Evolutionary conservation across 2,888 invertebrate genomes (phyloP), one percentile per base, ranked within the genome.

Genomic region (Lepetodrilus schrolli): DNA sequence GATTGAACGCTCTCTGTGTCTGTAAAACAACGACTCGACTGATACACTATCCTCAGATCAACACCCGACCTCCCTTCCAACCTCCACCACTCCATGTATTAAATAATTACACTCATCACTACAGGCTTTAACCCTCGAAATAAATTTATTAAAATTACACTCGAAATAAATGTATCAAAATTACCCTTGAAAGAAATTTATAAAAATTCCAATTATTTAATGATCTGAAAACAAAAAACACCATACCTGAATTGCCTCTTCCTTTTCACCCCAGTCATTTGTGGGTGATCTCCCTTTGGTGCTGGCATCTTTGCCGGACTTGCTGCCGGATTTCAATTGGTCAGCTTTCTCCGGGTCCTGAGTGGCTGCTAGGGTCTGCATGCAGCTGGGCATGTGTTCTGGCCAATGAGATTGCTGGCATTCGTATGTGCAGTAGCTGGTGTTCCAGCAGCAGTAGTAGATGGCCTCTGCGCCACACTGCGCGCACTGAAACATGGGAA

Each of bases 371-470:
- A 85, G 86, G 4, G 83, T 80, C 78, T 89, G 89, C 66, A 93
- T 92, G 84, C 94, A 94, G 49, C 92, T 92, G 72, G 91, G 88
- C 92, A 93, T 94, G 90, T 97, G 97, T 7, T 92, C 91, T 0
- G 94, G 91, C 97, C 97, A 97, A 90, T 97, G 96, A 80, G 94
- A 92, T 86, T 95, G 94, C 91, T 97, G 97, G 86, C 97, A 97
- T 1, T 94, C 93, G 89, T 95, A 95, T 91, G 95, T 95, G 91
- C 97, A 98, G 91, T 98, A 98, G 70, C 96, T 94, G 0, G 97
- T 97, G 92, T 97, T 97, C 97, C 97, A 98, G 88, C 98, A 98
- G 88, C 98, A 98, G 91, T 96, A 96, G 90, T 96, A 96, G 83
- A 95, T 94, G 0, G 97, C 96, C 90, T 97, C 97, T 82, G 95